Conservation (phyloP, 2,888 invertebrate species). For the Microctonus hyperodae region DNA sequence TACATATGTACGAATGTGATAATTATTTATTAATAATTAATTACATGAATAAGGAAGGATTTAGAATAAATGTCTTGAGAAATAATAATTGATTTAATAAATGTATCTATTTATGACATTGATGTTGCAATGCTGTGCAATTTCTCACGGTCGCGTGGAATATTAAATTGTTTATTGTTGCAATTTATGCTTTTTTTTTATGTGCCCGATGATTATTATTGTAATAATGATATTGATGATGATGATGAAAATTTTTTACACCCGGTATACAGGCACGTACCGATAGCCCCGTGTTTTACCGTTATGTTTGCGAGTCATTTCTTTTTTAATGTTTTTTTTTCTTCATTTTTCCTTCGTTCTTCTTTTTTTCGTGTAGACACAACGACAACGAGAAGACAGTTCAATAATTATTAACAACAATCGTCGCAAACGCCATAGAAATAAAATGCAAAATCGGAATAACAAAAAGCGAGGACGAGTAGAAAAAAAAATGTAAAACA, state of each 20-base stretch:
- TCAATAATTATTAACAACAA: not conserved
- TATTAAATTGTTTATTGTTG: not conserved
- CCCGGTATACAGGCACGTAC: slow-evolving; percentile 10
- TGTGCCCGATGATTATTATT: not conserved
- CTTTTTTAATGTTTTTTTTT: not conserved
- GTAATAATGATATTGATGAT: not conserved
- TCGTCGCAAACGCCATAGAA: not conserved
- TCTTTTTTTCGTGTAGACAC: not conserved
- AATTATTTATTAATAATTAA: not conserved
- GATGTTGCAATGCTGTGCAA: not conserved
- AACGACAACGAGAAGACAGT: not conserved
- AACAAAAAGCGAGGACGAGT: no score
- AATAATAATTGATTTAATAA: not conserved
- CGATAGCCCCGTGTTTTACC: not conserved
- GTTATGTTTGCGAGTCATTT: slow-evolving; percentile 4
- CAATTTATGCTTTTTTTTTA: not conserved
- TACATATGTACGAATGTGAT: not conserved
- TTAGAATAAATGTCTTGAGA: not conserved
- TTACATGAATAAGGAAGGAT: no score
- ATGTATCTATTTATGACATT: not conserved
- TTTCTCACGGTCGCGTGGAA: not conserved
- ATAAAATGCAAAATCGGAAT: no score
- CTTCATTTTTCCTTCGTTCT: not conserved
- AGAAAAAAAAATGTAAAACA: no score
- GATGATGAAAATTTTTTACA: not conserved